Base-by-base conservation (phyloP, 2,113 vertebrate genomes). In the Mystacornis crossleyi region DNA sequence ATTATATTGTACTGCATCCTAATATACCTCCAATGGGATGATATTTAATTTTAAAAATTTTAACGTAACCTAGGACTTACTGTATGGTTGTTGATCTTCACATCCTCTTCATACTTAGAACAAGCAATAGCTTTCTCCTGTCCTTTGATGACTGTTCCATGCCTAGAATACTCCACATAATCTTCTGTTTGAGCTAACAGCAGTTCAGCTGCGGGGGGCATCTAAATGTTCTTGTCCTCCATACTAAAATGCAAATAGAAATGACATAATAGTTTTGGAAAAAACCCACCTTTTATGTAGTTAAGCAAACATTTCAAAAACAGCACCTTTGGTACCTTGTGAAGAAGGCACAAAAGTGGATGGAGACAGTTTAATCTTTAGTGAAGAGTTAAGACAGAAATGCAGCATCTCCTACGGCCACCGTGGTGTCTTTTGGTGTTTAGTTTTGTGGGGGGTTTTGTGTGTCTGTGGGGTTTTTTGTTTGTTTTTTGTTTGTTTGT, bases 21-120 rank as follows among this genome's bases (percentile, higher is more conserved):
- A n/a, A 34, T 29, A 12, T 1, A 40, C 5, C 19, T 64, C 36
- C 33, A 40, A 4, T 12, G 19, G 18, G 36, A 87, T 29, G 21
- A 28, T 40, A 82, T 57, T 29, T 40, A 2, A 11, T 18, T 45
- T 9, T 0, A 8, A 12, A 24, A 10, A 51, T 8, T 23, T 67
- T 70, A 77, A 60, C 1, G 8, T 33, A 62, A 53, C 15, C 6
- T 40, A 65, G 38, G 4, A 92, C 99, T 97, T 97, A 99, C 99
- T 8, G 97, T 98, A 93, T 99, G 99, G 95, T 99, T 99, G 97
- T 99, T 98, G 93, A 99, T 98, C 71, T 98, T 98, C 29, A 99
- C 99, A 15, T 99, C 99, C 92, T 99, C 99, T 90, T 99, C 99
- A 19, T 99, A 99, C 92, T 99, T 99, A 45, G 99, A 99, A 75